Conservation (phyloP, 2,113 vertebrate genomes). For the Rhinopomastus cyanomelas region DNA sequence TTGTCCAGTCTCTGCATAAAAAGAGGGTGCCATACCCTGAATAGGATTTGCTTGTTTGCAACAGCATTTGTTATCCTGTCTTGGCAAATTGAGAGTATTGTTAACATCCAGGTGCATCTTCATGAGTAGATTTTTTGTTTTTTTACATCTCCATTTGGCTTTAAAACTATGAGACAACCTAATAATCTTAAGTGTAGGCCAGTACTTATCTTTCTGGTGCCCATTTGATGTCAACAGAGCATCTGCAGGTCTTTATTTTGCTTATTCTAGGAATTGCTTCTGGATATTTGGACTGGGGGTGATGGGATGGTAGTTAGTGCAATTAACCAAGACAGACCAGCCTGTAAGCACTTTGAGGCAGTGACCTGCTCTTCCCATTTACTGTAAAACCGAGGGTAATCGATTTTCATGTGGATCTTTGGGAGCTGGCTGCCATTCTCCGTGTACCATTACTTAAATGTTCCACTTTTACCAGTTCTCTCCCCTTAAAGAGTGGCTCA, state of each 20-base stretch:
- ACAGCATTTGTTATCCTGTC: accelerated
- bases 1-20: neutral
- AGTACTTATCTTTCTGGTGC: neutral
- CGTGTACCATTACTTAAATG: neutral
- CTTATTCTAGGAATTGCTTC: neutral
- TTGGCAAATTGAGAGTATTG: neutral
- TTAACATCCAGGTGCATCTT: accelerated
- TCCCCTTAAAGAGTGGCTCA: neutral
- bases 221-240: neutral
- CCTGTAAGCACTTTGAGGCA: slow-evolving; percentile 16
- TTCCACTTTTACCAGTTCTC: neutral
- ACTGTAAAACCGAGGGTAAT: neutral
- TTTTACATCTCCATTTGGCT: neutral
- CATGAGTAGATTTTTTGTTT: neutral
- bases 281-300: neutral
- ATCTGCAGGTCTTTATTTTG: neutral
- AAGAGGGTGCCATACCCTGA: neutral
- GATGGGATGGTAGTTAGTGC: neutral
- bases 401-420: slow-evolving; percentile 17
- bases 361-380: slow-evolving; percentile 18
- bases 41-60: neutral
- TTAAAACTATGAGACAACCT: neutral
- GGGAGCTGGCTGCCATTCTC: neutral
- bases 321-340: neutral
- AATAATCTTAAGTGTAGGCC: accelerated